phyloP scores from a whole-genome alignment of 2,113 vertebrate species.

The Ptyas mucosa region DNA sequence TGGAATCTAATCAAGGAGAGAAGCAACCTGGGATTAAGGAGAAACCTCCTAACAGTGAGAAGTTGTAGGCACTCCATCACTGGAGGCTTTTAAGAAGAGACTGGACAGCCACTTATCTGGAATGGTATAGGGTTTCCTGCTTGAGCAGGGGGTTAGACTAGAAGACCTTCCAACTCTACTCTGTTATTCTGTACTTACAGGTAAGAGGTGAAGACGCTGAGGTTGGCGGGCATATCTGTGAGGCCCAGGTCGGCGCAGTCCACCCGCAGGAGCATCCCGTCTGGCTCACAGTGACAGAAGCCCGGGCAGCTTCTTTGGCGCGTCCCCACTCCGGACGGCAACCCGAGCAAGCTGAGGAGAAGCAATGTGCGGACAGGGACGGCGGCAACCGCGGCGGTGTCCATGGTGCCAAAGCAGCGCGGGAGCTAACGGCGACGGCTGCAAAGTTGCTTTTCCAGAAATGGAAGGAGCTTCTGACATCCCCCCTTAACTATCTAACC shows the following conservation, averaged over 20 bases:
- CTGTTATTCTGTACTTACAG: slow-evolving; percentile 69
- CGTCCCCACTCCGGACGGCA: neutral
- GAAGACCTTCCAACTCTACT: neutral
- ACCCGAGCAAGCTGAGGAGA: slow-evolving; percentile 35
- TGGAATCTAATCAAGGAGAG: neutral
- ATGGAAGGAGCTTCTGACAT: neutral
- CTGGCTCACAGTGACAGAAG: slow-evolving; percentile 74
- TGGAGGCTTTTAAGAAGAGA: neutral
- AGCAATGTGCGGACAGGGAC: neutral
- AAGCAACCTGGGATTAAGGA: neutral
- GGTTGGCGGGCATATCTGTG: slow-evolving; percentile 70
- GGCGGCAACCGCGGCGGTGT: slow-evolving; percentile 32
- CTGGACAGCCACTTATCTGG: neutral
- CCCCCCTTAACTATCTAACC: neutral
- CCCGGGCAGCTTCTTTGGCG: slow-evolving; percentile 66
- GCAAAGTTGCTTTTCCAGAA: neutral
- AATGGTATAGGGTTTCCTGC: neutral
- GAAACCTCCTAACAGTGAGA: neutral
- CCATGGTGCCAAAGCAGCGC: slow-evolving; percentile 60
- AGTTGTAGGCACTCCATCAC: neutral
- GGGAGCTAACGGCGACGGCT: neutral
- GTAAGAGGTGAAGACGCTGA: slow-evolving; percentile 80
- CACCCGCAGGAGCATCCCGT: slow-evolving; percentile 70
- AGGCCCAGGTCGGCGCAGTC: slow-evolving; percentile 81
- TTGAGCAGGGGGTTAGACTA: neutral